These are phyloP conservation scores for Resseliella maxima DNA, from an alignment of 2,888 invertebrate species.

Conservation along the genomic window DNA sequence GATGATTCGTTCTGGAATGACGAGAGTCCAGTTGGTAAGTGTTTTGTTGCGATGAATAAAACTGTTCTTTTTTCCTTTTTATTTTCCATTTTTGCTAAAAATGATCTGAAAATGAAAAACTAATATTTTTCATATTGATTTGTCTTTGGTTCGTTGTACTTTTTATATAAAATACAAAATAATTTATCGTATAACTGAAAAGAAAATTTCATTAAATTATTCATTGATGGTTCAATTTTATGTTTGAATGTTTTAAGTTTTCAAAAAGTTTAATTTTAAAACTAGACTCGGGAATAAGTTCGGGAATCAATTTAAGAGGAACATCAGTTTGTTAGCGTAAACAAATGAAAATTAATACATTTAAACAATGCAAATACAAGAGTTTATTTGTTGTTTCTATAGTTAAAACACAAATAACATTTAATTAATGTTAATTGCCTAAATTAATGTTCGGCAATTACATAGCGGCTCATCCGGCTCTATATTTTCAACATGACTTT, in stretches of 20 bases:
- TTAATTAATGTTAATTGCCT: conserved; percentile 45
- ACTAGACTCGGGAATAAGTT: too few relatives aligned
- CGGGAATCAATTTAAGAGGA: neutral
- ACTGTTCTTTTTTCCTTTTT: neutral
- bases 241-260: too few relatives aligned
- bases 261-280: neutral
- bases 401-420: conserved; percentile 16
- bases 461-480: neutral
- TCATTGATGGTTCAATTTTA: too few relatives aligned
- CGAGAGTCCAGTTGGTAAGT: conserved; percentile 91
- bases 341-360: neutral
- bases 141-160: too few relatives aligned
- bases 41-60: neutral
- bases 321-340: neutral
- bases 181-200: too few relatives aligned
- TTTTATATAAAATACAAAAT: too few relatives aligned
- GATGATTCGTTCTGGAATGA: conserved; percentile 95
- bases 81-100: neutral
- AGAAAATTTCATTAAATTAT: too few relatives aligned
- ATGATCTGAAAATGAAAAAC: neutral
- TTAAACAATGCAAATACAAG: neutral
- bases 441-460: conserved; percentile 43
- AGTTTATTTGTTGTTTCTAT: conserved; percentile 17
- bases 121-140: neutral
- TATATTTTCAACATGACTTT: neutral